Evolutionary conservation across 2,888 invertebrate species (phyloP).

Genomic region (Limnephilus auricula): DNA sequence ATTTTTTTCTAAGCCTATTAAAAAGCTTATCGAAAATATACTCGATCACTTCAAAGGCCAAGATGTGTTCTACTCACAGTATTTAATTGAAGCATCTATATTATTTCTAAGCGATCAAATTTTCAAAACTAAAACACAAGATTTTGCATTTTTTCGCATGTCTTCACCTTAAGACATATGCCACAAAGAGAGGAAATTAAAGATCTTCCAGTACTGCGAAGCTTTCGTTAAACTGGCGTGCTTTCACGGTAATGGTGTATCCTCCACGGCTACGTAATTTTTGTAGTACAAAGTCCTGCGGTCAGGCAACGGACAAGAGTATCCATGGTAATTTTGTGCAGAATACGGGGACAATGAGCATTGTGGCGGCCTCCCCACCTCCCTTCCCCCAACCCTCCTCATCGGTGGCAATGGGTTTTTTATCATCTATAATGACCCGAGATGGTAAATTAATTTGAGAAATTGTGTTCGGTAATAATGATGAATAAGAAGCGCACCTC

Average conservation of each 20-base stretch:
- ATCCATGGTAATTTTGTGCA: slow-evolving; percentile 63
- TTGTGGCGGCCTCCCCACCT: slow-evolving; percentile 35
- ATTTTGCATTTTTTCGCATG: too few relatives aligned
- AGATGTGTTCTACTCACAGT: too few relatives aligned
- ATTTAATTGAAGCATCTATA: too few relatives aligned
- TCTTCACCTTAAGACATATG: too few relatives aligned
- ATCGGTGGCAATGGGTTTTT: slow-evolving; percentile 48
- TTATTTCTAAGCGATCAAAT: too few relatives aligned
- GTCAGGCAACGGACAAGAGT: slow-evolving; percentile 55
- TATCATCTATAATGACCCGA: slow-evolving; percentile 38
- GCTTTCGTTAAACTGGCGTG: background rate
- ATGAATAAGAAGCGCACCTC: background rate
- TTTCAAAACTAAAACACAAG: too few relatives aligned
- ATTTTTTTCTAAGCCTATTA: too few relatives aligned
- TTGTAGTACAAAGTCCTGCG: slow-evolving; percentile 26
- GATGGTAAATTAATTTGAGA: slow-evolving; percentile 40
- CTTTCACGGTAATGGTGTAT: background rate
- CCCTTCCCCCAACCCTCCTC: background rate
- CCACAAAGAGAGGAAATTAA: too few relatives aligned
- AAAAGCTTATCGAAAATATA: too few relatives aligned
- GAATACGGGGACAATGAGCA: slow-evolving; percentile 58
- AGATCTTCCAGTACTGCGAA: too few relatives aligned
- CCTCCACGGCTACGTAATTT: background rate
- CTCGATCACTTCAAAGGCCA: too few relatives aligned
- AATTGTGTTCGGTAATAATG: background rate